Percentiles rank a stretch among this genome's conserved stretches.
phyloP scores from a whole-genome alignment of 2,797 vertebrate genomes.

The Ptychadena robeensis region DNA sequence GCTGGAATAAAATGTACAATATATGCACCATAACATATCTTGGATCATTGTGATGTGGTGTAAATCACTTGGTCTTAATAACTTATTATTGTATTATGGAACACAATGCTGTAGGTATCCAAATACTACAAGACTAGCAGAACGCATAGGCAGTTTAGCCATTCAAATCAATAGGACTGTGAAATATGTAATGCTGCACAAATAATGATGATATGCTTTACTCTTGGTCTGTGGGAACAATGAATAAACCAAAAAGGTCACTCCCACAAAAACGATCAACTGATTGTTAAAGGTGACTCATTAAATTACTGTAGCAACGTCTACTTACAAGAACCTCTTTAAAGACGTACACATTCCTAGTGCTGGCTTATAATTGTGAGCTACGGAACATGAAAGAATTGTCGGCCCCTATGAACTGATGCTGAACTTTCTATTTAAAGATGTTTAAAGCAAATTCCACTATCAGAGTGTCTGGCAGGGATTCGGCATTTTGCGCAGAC shows the following conservation, averaged over 20 bases:
- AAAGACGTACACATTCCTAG: background rate
- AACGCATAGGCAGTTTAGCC: background rate
- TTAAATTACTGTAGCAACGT: background rate
- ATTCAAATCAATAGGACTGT: background rate
- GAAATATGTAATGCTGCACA: background rate
- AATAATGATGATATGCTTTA: background rate
- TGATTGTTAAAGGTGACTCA: slow-evolving; percentile 16
- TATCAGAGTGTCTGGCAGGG: slow-evolving; percentile 42
- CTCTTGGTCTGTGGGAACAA: background rate
- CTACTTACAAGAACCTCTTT: slow-evolving; percentile 15
- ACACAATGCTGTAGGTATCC: too few species aligned
- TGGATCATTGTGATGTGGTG: too few species aligned
- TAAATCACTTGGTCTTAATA: too few species aligned
- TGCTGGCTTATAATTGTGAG: slow-evolving; percentile 35
- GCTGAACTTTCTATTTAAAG: slow-evolving; percentile 56
- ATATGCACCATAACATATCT: too few species aligned
- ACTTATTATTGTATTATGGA: too few species aligned
- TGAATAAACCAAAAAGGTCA: slow-evolving; percentile 8
- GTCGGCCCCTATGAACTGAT: slow-evolving; percentile 37
- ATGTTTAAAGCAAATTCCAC: slow-evolving; percentile 38
- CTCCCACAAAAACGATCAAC: background rate
- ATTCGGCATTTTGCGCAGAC: slow-evolving; percentile 42
- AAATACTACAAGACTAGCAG: background rate
- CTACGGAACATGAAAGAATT: slow-evolving; percentile 33
- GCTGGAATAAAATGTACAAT: too few species aligned